These are phyloP conservation scores for Apamea sordens DNA, from an alignment of 2,888 invertebrate genomes.

Conservation along the genomic window DNA sequence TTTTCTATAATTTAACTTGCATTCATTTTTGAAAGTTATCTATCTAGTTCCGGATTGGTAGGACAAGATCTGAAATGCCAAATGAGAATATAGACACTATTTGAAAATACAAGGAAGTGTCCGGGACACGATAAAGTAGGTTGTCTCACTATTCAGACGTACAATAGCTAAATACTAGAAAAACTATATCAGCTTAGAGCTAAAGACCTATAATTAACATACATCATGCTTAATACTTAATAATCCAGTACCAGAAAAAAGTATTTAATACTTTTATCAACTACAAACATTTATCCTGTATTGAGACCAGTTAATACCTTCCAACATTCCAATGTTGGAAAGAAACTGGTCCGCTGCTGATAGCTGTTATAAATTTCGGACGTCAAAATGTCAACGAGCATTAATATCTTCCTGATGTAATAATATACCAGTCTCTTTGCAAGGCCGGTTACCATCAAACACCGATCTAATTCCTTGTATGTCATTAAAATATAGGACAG, in stretches of 20 bases:
- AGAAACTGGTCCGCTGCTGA: not conserved
- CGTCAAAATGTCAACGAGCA: constrained; percentile 58
- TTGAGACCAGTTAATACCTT: not conserved
- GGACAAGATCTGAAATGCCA: constrained; percentile 13
- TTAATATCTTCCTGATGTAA: constrained; percentile 51
- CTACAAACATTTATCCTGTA: not conserved
- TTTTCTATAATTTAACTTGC: not conserved
- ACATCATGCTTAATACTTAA: not conserved
- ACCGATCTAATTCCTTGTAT: constrained; percentile 44
- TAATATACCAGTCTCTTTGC: constrained; percentile 60
- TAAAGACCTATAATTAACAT: not conserved
- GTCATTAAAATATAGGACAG: constrained; percentile 44
- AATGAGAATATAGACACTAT: not conserved
- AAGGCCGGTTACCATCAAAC: constrained; percentile 57
- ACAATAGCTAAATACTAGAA: not conserved
- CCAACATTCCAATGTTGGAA: not conserved
- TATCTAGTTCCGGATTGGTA: not conserved
- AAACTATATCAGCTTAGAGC: not conserved
- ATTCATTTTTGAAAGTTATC: not conserved
- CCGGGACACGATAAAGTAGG: not conserved
- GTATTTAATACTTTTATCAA: not conserved
- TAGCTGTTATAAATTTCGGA: constrained; percentile 1
- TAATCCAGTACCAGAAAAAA: not conserved
- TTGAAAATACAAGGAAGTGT: constrained; percentile 21
- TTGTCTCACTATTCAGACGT: not conserved